Percentiles rank a stretch among this genome's conserved stretches.
phyloP scores from a whole-genome alignment of 2,113 vertebrate species.

The Clupea harengus region DNA sequence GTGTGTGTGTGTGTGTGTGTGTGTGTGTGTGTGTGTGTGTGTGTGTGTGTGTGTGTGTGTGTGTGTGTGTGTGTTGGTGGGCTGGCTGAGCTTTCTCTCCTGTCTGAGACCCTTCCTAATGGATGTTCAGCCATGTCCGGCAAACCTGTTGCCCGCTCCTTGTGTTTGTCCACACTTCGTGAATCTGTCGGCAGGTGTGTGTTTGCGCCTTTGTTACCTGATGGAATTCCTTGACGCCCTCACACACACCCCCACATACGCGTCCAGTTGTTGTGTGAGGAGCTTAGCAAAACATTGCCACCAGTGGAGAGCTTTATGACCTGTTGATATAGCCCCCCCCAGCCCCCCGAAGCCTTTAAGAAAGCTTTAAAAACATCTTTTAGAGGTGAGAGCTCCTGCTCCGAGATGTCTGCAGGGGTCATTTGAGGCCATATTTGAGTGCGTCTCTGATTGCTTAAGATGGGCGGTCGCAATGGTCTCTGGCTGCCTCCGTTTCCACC shows the following conservation, averaged over 20 bases:
- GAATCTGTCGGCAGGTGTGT: slow-evolving; percentile 66
- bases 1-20: slow-evolving; percentile 1
- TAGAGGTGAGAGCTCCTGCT: slow-evolving; percentile 5
- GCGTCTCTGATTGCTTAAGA: neutral
- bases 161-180: slow-evolving; percentile 55
- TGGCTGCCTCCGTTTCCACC: neutral
- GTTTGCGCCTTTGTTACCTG: neutral
- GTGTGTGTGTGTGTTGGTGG: slow-evolving; percentile 19
- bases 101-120: slow-evolving; percentile 1
- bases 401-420: neutral
- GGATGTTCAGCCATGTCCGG: slow-evolving; percentile 19
- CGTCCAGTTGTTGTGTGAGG: neutral
- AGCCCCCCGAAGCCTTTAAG: neutral
- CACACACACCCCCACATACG: neutral
- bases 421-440: neutral
- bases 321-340: neutral
- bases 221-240: too few species aligned
- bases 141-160: neutral
- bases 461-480: neutral
- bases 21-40: slow-evolving; percentile 3
- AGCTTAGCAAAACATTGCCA: neutral
- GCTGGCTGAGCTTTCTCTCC: slow-evolving; percentile 26
- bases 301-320: neutral
- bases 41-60: neutral
- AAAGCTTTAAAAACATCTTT: neutral